These are phyloP conservation scores for Sciaenops ocellatus DNA, from an alignment of 2,797 vertebrate species.

Conservation along the genomic window DNA sequence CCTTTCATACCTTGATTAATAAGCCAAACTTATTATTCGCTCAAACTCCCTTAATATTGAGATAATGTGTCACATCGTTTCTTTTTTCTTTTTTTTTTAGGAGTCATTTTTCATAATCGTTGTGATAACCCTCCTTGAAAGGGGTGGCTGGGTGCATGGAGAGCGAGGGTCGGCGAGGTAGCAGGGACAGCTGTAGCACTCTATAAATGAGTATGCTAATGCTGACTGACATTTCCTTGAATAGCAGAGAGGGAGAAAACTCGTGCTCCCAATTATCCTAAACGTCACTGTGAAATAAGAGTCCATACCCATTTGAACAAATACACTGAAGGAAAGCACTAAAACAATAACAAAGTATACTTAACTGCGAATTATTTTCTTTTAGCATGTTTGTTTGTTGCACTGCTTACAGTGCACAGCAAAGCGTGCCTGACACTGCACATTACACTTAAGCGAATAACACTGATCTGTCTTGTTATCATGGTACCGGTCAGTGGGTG, in stretches of 20 bases:
- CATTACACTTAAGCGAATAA: too few species aligned
- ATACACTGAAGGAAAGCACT: slow-evolving; percentile 1
- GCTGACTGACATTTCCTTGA: slow-evolving; percentile 84
- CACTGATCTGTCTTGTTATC: too few species aligned
- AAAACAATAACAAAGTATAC: slow-evolving; percentile 16
- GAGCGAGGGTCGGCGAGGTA: slow-evolving; percentile 63
- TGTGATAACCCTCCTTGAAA: slow-evolving; percentile 79
- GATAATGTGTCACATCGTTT: slow-evolving; percentile 81
- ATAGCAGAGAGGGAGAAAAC: slow-evolving; percentile 50
- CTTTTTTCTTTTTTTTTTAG: slow-evolving; percentile 50
- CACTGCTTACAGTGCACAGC: too few species aligned
- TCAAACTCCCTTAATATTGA: slow-evolving; percentile 77
- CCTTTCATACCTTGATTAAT: slow-evolving; percentile 82
- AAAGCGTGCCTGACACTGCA: too few species aligned
- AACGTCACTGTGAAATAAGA: slow-evolving; percentile 58
- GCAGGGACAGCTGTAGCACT: slow-evolving; percentile 68
- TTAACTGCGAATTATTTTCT: not conserved
- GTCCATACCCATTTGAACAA: slow-evolving; percentile 20
- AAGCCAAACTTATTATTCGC: slow-evolving; percentile 81
- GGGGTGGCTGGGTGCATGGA: slow-evolving; percentile 52
- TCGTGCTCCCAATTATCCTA: slow-evolving; percentile 69
- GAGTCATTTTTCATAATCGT: slow-evolving; percentile 83
- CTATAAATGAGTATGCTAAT: slow-evolving; percentile 85
- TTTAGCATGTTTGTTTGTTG: too few species aligned
- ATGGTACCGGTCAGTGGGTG: too few species aligned